These are phyloP conservation scores for Lophura nycthemera DNA, from an alignment of 2,113 vertebrate species.

Conservation along the genomic window DNA sequence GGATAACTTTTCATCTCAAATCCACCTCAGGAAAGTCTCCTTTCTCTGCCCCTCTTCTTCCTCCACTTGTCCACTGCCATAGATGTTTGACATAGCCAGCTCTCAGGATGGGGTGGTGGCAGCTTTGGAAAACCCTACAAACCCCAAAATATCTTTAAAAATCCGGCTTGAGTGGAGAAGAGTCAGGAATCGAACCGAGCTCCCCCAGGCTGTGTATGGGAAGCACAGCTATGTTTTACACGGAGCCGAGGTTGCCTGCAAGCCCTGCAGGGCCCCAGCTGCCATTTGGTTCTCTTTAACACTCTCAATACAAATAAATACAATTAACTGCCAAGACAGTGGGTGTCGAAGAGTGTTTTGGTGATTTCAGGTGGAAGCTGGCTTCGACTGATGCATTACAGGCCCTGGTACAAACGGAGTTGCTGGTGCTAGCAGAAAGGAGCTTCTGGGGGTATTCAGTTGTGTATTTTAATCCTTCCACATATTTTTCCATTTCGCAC, in stretches of 20 bases:
- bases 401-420: background rate
- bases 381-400: background rate
- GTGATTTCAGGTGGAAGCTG: background rate
- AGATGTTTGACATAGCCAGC: background rate
- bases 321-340: background rate
- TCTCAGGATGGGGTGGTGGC: background rate
- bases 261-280: background rate
- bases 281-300: background rate
- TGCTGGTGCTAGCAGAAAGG: background rate
- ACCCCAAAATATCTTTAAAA: background rate
- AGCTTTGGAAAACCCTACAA: background rate
- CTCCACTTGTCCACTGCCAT: background rate
- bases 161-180: background rate
- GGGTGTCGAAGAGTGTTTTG: background rate
- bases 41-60: background rate
- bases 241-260: background rate
- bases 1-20: background rate
- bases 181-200: background rate
- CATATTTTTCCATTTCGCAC: background rate
- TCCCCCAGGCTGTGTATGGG: rapidly evolving
- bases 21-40: background rate
- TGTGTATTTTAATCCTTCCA: background rate
- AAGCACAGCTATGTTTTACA: background rate
- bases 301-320: background rate
- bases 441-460: background rate